Conservation (phyloP, 2,888 invertebrate species). For the Dicyrtomina minuta region DNA sequence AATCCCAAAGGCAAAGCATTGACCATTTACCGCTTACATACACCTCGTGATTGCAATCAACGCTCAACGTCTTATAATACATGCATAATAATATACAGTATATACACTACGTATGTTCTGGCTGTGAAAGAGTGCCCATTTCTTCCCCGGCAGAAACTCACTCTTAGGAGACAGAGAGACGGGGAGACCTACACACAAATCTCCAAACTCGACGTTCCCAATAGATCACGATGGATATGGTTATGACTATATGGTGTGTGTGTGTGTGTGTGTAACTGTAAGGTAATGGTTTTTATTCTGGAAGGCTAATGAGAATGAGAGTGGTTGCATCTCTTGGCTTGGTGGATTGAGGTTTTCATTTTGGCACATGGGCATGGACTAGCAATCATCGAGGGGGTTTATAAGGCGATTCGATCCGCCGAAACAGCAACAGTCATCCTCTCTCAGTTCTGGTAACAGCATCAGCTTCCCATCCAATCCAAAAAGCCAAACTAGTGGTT, state of each 20-base stretch:
- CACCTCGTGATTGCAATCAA: too few relatives aligned
- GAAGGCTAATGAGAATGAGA: slow-evolving; percentile 37
- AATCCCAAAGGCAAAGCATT: too few relatives aligned
- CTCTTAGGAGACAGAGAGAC: too few relatives aligned
- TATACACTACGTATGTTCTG: too few relatives aligned
- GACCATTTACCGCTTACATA: too few relatives aligned
- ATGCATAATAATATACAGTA: too few relatives aligned
- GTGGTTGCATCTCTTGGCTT: slow-evolving; percentile 8
- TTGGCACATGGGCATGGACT: slow-evolving; percentile 21
- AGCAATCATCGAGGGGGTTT: slow-evolving; percentile 39
- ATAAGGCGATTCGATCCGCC: slow-evolving; percentile 46
- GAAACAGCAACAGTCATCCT: slow-evolving; percentile 30
- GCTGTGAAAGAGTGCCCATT: too few relatives aligned
- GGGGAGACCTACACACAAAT: too few relatives aligned
- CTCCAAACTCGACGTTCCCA: slow-evolving; percentile 2
- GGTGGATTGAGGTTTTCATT: not conserved
- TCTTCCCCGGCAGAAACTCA: too few relatives aligned
- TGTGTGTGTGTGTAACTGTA: not conserved
- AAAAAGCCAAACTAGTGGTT: not conserved
- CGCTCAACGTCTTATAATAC: too few relatives aligned
- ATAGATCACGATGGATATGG: slow-evolving; percentile 21
- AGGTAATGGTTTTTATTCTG: slow-evolving; percentile 13
- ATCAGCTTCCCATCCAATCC: slow-evolving; percentile 10
- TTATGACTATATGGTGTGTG: slow-evolving; percentile 13
- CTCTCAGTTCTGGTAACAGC: slow-evolving; percentile 15